Percentiles rank a stretch among this genome's conserved stretches.
These are phyloP conservation scores for Biston betularia DNA, from an alignment of 2,888 invertebrate genomes.

Conservation along the genomic window DNA sequence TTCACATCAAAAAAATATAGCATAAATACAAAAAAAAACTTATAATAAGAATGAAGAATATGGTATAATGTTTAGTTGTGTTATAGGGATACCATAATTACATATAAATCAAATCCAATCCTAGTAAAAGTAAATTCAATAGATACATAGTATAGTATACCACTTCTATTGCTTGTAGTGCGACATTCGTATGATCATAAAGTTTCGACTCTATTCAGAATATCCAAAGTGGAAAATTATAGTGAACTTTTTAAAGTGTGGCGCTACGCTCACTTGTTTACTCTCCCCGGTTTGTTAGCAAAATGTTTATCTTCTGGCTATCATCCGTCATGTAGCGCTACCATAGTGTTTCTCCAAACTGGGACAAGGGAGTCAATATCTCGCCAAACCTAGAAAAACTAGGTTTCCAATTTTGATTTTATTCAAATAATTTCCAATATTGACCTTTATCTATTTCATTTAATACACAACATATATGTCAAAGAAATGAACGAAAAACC, in stretches of 20 bases:
- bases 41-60: too few species aligned
- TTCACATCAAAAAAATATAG: too few species aligned
- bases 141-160: too few species aligned
- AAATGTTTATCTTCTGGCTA: slow-evolving; percentile 76
- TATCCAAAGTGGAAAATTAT: slow-evolving; percentile 29
- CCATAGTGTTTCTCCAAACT: slow-evolving; percentile 41
- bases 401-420: neutral
- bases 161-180: too few species aligned
- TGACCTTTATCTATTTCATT: neutral
- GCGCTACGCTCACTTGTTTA: slow-evolving; percentile 61
- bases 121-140: too few species aligned
- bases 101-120: too few species aligned
- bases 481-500: too few species aligned
- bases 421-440: neutral
- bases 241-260: slow-evolving; percentile 42
- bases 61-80: too few species aligned
- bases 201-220: slow-evolving; percentile 1
- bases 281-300: slow-evolving; percentile 57
- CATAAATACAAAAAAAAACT: too few species aligned
- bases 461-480: neutral
- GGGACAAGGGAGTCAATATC: slow-evolving; percentile 22
- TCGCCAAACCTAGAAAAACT: slow-evolving; percentile 21
- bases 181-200: neutral
- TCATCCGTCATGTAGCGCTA: slow-evolving; percentile 61
- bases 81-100: too few species aligned